Evolutionary conservation across 2,888 invertebrate species (phyloP), one percentile per base, ranked within the genome.

Genomic region (Rhogogaster chlorosoma): DNA sequence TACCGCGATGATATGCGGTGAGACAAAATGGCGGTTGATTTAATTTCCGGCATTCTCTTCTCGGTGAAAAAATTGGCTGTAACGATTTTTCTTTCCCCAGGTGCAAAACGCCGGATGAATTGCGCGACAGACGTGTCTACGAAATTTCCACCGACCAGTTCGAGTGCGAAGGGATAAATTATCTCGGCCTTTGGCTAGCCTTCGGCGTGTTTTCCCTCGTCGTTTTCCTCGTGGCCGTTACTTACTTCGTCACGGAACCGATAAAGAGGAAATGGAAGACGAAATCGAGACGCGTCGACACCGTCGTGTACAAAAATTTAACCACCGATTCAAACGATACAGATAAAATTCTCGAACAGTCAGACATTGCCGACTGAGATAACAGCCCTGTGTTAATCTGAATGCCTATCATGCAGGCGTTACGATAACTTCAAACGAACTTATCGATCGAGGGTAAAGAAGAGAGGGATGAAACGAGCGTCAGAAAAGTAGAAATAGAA

Each of bases 1-100:
- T 92, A 94, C 87, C 93, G 93, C 61, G 93, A 94, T 3, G 94
- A 94, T 88, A 91, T 95, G 57, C 94, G 94, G 95, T 95, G 90
- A 93, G 92, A 22, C 22, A 70, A 70, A 36, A 70, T 22, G 6
- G 15, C 10, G 26, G 9, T 45, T 12, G 7, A 26, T 75, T 6
- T 2, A 5, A 45, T 75, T 45, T 12, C 29, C 2, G 9, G n/a
- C n/a, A 49, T 18, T 49, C 9, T 15, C 1, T 49, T 77, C 2
- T 15, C 1, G 1, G 2, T 45, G 15, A 1, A 45, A 15, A 77
- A 18, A 49, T 1, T 29, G 9, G 38, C n/a, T 5, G 2, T 38
- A 12, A 32, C n/a, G 38, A 49, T 57, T 29, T 75, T 36, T 15
- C 18, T 26, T 12, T 38, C 85, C 93, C 77, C 94, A 95, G 95